Percentiles rank a stretch among this genome's conserved stretches.
Conservation (phyloP, 2,797 vertebrate genomes). For the Florisuga fusca region DNA sequence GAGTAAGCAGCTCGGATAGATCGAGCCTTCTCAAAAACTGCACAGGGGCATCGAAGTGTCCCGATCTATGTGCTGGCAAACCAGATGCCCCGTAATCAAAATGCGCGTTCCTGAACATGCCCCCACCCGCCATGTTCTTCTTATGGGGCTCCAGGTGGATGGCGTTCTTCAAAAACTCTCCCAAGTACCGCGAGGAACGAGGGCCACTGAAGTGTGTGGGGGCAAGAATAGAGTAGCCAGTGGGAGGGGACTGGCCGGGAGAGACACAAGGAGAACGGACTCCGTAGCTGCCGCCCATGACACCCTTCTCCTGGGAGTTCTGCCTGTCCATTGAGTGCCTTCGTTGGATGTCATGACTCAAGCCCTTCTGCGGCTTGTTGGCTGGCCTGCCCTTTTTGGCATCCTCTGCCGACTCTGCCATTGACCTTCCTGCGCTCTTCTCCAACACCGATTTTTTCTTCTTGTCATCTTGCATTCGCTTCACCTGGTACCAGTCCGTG, state of each 20-base stretch:
- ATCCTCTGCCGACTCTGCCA: constrained; percentile 85
- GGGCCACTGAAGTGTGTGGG: constrained; percentile 84
- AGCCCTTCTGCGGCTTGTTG: constrained; percentile 86
- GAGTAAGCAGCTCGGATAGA: constrained; percentile 95
- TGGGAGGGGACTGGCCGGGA: constrained; percentile 91
- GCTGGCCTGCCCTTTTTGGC: constrained; percentile 87
- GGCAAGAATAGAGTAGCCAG: constrained; percentile 89
- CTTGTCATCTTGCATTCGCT: constrained; percentile 93
- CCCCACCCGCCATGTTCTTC: constrained; percentile 85
- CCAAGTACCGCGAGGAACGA: constrained; percentile 91
- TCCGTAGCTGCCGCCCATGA: constrained; percentile 70
- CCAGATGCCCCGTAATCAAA: constrained; percentile 78
- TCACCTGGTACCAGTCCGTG: constrained; percentile 98
- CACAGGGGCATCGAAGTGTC: constrained; percentile 86
- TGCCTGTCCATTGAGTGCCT: constrained; percentile 93
- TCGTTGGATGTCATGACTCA: constrained; percentile 89
- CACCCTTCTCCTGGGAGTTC: constrained; percentile 90
- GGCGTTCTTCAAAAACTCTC: constrained; percentile 95
- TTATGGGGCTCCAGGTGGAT: constrained; percentile 93
- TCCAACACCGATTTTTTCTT: constrained; percentile 90
- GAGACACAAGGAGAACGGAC: constrained; percentile 90
- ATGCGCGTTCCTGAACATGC: constrained; percentile 80
- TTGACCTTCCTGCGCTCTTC: constrained; percentile 82
- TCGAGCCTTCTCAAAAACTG: constrained; percentile 97
- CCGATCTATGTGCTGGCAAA: constrained; percentile 81